Percentiles rank a stretch among this genome's conserved stretches.
These are phyloP conservation scores for Garra rufa DNA, from an alignment of 2,113 vertebrate species.

Conservation along the genomic window DNA sequence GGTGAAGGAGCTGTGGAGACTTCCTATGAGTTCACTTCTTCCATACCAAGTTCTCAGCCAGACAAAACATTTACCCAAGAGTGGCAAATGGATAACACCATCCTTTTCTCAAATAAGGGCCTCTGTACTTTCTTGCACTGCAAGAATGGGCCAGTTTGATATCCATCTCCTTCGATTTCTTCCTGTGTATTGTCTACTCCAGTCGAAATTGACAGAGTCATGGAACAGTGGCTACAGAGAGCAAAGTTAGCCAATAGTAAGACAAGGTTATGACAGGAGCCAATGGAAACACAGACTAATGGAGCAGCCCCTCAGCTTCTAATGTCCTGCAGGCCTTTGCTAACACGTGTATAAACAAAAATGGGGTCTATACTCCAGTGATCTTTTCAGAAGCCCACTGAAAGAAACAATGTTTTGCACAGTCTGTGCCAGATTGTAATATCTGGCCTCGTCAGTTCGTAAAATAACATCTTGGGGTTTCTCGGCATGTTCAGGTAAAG, in stretches of 20 bases:
- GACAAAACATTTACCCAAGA: constrained; percentile 68
- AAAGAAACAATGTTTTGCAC: constrained; percentile 11
- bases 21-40: constrained; percentile 53
- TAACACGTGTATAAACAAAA: constrained; percentile 46
- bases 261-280: constrained; percentile 17
- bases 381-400: constrained; percentile 14
- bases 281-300: constrained; percentile 44
- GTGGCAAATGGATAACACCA: constrained; percentile 40
- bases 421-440: not conserved
- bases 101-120: constrained; percentile 24
- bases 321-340: constrained; percentile 25
- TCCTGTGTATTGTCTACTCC: constrained; percentile 18
- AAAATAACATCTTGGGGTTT: constrained; percentile 32
- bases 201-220: not conserved
- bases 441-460: not conserved
- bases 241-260: constrained; percentile 34
- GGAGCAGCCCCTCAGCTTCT: constrained; percentile 24
- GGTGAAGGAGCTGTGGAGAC: constrained; percentile 32
- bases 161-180: constrained; percentile 4
- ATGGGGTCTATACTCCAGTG: not conserved
- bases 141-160: not conserved
- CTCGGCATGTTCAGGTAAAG: constrained; percentile 79
- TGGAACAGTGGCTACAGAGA: constrained; percentile 24
- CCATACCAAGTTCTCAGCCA: constrained; percentile 54
- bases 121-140: constrained; percentile 23